Evolutionary conservation across 2,797 vertebrate species (phyloP).

Genomic region (Phaenicophaeus curvirostris): DNA sequence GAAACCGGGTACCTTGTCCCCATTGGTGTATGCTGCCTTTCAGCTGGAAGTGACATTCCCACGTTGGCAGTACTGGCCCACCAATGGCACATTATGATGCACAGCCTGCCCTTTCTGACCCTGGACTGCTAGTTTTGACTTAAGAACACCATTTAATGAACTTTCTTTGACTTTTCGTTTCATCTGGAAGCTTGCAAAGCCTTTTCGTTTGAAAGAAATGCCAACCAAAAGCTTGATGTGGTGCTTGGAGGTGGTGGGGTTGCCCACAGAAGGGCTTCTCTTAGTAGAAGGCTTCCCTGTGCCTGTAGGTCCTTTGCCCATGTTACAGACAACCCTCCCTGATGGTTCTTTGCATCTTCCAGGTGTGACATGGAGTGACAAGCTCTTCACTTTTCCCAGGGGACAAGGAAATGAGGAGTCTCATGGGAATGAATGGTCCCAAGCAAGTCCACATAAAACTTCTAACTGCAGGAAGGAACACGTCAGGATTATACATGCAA

Average conservation of each 20-base stretch:
- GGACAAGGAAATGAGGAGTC: background rate
- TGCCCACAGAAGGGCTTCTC: background rate
- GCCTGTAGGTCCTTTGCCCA: background rate
- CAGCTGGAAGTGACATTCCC: background rate
- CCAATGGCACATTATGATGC: background rate
- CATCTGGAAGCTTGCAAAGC: background rate
- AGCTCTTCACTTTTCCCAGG: background rate
- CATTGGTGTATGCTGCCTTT: background rate
- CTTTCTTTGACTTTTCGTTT: background rate
- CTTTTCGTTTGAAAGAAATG: background rate
- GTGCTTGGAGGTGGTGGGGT: background rate
- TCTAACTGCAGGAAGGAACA: slow-evolving; percentile 33
- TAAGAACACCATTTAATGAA: background rate
- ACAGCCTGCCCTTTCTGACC: background rate
- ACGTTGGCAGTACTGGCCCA: background rate
- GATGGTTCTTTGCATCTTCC: background rate
- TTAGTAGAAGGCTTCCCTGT: background rate
- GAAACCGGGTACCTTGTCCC: background rate
- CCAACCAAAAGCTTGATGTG: fast-evolving
- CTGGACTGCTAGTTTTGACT: background rate
- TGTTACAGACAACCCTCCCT: background rate
- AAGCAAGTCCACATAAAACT: slow-evolving; percentile 37
- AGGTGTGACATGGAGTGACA: background rate
- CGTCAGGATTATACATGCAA: background rate
- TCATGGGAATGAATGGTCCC: background rate